Conservation (phyloP, 2,113 vertebrate genomes). For the Tonatia bakeri region DNA sequence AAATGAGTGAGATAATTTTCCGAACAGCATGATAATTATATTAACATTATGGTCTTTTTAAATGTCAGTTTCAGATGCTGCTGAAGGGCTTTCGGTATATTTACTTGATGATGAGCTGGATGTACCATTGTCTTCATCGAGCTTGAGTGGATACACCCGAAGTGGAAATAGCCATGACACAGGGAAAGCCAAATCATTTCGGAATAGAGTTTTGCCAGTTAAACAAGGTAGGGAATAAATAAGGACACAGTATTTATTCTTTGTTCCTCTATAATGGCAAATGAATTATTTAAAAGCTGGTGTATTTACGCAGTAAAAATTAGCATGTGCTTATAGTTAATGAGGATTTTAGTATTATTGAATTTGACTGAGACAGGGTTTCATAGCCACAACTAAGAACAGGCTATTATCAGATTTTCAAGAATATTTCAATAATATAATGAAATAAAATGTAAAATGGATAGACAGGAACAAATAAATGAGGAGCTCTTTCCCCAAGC, state of each 20-base stretch:
- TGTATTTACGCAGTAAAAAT: constrained; percentile 1
- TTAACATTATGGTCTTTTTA: constrained; percentile 39
- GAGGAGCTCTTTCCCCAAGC: neutral
- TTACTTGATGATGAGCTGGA: constrained; percentile 84
- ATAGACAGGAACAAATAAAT: constrained; percentile 16
- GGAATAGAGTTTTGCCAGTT: constrained; percentile 83
- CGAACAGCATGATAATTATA: constrained; percentile 14
- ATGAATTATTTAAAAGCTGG: constrained; percentile 30
- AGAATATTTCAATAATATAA: neutral
- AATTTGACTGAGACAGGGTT: neutral
- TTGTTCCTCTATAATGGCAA: neutral
- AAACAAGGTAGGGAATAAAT: constrained; percentile 82
- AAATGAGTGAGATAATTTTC: neutral
- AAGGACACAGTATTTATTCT: neutral
- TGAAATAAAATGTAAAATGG: constrained; percentile 46
- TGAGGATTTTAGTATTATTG: constrained; percentile 15
- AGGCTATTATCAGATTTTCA: neutral
- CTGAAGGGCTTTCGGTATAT: constrained; percentile 82
- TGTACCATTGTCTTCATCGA: constrained; percentile 86
- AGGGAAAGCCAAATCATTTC: constrained; percentile 81
- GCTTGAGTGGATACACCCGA: constrained; percentile 82
- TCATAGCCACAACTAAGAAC: neutral
- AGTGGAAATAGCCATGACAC: constrained; percentile 76
- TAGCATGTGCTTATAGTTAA: neutral
- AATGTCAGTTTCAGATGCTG: constrained; percentile 84